Evolutionary conservation across 1,140 invertebrate genomes (phyloP).

Genomic region (Nephila pilipes): DNA sequence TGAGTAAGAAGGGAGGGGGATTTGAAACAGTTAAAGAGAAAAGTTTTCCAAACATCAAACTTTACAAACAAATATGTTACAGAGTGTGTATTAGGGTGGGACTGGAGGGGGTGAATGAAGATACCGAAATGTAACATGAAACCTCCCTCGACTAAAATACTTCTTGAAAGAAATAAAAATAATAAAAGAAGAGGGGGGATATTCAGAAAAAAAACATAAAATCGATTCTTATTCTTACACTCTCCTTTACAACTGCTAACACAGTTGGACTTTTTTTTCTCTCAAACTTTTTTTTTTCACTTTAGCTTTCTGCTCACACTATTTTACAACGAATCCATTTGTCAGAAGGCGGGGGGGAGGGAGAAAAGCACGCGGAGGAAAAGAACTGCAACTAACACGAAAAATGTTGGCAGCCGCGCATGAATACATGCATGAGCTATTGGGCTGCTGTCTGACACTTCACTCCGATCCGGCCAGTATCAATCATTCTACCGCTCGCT

Average conservation of each 20-base stretch:
- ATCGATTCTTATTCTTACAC: conserved; percentile 68
- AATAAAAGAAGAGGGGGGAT: background rate
- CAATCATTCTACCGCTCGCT: conserved; percentile 70
- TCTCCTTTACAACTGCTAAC: conserved; percentile 72
- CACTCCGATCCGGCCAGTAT: conserved; percentile 74
- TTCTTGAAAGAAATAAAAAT: conserved; percentile 37
- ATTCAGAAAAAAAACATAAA: background rate
- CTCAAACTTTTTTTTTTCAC: conserved; percentile 51
- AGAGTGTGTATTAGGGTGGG: background rate
- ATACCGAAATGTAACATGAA: conserved; percentile 32
- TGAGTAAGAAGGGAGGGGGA: background rate
- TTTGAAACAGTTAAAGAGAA: conserved; percentile 54
- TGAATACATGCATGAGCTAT: conserved; percentile 76
- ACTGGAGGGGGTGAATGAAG: background rate
- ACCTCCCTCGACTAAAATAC: conserved; percentile 15
- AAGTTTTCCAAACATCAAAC: conserved; percentile 37
- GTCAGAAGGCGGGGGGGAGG: conserved; percentile 38
- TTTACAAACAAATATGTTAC: conserved; percentile 1
- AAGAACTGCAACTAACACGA: conserved; percentile 71
- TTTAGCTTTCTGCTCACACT: conserved; percentile 68
- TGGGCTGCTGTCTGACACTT: conserved; percentile 75
- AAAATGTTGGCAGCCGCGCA: conserved; percentile 67
- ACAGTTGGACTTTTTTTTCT: conserved; percentile 69
- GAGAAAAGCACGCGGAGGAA: background rate
- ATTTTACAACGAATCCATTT: conserved; percentile 75